A percentile compares a stretch with the other conserved stretches of the same genome.
These are phyloP conservation scores for Nasua narica DNA, from an alignment of 2,797 vertebrate species.

Conservation along the genomic window DNA sequence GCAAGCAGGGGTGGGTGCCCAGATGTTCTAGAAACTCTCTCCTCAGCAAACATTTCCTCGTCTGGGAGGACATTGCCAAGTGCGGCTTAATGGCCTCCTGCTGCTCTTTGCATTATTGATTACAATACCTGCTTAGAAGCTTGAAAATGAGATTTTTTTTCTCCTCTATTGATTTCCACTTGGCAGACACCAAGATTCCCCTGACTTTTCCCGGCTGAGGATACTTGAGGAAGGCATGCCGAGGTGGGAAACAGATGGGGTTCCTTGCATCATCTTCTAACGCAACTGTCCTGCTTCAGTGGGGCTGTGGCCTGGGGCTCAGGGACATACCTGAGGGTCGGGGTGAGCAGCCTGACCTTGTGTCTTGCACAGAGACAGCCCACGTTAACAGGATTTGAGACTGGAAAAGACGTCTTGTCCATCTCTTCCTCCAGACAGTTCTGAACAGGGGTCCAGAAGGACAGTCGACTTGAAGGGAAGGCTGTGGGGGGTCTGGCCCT, in stretches of 20 bases:
- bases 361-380: neutral
- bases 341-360: neutral
- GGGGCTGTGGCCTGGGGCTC: neutral
- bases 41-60: neutral
- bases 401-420: neutral
- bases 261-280: neutral
- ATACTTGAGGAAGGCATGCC: neutral
- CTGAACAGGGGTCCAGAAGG: neutral
- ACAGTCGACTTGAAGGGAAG: neutral
- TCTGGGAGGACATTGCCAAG: neutral
- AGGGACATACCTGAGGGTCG: neutral
- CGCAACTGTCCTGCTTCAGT: neutral
- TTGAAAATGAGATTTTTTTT: constrained; percentile 52
- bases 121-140: constrained; percentile 58
- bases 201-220: constrained; percentile 32
- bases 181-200: constrained; percentile 49
- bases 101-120: constrained; percentile 66
- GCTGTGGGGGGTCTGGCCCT: neutral
- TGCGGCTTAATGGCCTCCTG: neutral
- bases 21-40: neutral
- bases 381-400: neutral
- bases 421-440: neutral
- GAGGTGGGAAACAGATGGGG: neutral
- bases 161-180: constrained; percentile 61
- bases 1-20: neutral